Evolutionary conservation across 2,797 vertebrate genomes (phyloP).

Genomic region (Garrulus glandarius): DNA sequence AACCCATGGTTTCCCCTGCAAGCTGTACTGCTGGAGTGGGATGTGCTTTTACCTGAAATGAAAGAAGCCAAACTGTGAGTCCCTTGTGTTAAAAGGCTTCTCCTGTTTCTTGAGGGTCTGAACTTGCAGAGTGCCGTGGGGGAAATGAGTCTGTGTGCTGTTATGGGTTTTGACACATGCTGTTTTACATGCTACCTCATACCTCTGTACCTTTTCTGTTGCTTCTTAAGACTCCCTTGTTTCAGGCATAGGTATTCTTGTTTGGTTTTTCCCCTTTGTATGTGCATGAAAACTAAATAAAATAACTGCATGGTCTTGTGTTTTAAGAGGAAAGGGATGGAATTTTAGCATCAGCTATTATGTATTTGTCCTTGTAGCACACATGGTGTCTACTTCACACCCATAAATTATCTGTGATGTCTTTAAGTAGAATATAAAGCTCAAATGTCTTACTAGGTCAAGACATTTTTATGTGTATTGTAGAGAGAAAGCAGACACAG

Average conservation of each 20-base stretch:
- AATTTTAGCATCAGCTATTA: not conserved
- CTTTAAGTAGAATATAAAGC: not conserved
- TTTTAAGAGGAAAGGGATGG: not conserved
- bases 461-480: not conserved
- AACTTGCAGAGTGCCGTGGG: fast-evolving
- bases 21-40: not conserved
- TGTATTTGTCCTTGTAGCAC: not conserved
- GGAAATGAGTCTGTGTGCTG: not conserved
- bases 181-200: not conserved
- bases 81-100: not conserved
- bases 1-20: not conserved
- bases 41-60: not conserved
- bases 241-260: not conserved
- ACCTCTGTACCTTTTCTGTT: not conserved
- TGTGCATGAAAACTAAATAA: not conserved
- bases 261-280: not conserved
- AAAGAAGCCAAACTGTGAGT: not conserved
- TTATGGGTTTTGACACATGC: not conserved
- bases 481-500: not conserved
- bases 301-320: not conserved
- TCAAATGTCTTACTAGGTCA: not conserved
- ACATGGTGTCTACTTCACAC: not conserved
- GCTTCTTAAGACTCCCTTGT: not conserved
- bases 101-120: not conserved
- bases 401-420: not conserved